These are phyloP conservation scores for Euura lappo DNA, from an alignment of 1,140 invertebrate genomes.

Conservation along the genomic window DNA sequence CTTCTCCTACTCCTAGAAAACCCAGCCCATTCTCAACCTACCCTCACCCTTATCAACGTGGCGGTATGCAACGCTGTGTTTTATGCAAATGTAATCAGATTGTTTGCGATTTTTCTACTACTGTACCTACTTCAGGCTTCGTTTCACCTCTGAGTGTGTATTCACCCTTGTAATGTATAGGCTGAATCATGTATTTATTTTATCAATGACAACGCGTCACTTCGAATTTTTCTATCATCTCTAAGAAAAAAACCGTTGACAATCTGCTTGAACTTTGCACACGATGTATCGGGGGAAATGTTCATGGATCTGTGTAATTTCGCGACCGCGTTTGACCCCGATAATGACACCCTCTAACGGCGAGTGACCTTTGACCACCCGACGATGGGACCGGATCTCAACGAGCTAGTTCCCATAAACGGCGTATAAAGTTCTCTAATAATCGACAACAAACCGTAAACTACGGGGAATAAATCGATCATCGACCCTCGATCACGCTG, in stretches of 20 bases:
- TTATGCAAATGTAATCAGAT: slow-evolving; percentile 45
- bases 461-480: too few relatives aligned
- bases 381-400: too few relatives aligned
- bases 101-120: slow-evolving; percentile 28
- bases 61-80: slow-evolving; percentile 31
- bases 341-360: slow-evolving; percentile 40
- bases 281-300: too few relatives aligned
- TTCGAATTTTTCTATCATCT: slow-evolving; percentile 38
- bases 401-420: too few relatives aligned
- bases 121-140: not conserved
- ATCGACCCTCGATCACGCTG: too few relatives aligned
- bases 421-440: too few relatives aligned
- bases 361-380: too few relatives aligned
- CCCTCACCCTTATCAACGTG: slow-evolving; percentile 12
- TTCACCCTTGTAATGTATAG: slow-evolving; percentile 16
- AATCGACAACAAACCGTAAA: too few relatives aligned
- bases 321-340: slow-evolving; percentile 51
- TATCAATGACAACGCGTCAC: slow-evolving; percentile 29
- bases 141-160: not conserved
- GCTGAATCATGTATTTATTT: slow-evolving; percentile 13
- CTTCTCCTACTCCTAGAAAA: not conserved
- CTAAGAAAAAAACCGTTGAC: too few relatives aligned
- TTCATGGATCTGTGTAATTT: slow-evolving; percentile 3
- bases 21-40: not conserved
- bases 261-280: too few relatives aligned